Evolutionary conservation across 2,888 invertebrate species (phyloP).

Genomic region (Plebejus melissa): DNA sequence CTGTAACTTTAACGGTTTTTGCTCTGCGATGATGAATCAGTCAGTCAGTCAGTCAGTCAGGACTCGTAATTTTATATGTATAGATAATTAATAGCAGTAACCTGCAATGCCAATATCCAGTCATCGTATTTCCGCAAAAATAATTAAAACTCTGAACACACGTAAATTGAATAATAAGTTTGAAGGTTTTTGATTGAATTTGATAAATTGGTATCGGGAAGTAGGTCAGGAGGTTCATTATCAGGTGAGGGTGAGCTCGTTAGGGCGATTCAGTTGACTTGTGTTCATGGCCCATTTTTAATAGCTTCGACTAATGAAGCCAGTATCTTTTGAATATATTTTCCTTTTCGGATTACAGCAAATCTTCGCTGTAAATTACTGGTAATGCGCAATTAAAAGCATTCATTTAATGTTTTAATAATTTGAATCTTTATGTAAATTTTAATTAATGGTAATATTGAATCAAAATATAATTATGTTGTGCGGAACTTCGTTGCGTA

Average conservation of each 20-base stretch:
- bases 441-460: no score
- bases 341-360: constrained; percentile 1
- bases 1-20: no score
- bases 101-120: background rate
- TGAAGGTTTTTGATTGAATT: constrained; percentile 12
- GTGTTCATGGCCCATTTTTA: constrained; percentile 12
- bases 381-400: background rate
- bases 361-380: constrained; percentile 4
- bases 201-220: constrained; percentile 15
- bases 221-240: constrained; percentile 11
- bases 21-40: no score
- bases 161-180: background rate
- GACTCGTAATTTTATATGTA: no score
- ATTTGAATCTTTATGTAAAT: background rate
- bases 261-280: constrained; percentile 6
- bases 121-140: background rate
- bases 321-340: constrained; percentile 11
- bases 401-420: background rate
- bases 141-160: background rate
- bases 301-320: constrained; percentile 12
- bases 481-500: no score
- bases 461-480: no score
- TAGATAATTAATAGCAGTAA: background rate
- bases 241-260: constrained; percentile 18
- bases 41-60: no score